These are phyloP conservation scores for Merluccius polli DNA, from an alignment of 2,797 vertebrate species.

Conservation along the genomic window DNA sequence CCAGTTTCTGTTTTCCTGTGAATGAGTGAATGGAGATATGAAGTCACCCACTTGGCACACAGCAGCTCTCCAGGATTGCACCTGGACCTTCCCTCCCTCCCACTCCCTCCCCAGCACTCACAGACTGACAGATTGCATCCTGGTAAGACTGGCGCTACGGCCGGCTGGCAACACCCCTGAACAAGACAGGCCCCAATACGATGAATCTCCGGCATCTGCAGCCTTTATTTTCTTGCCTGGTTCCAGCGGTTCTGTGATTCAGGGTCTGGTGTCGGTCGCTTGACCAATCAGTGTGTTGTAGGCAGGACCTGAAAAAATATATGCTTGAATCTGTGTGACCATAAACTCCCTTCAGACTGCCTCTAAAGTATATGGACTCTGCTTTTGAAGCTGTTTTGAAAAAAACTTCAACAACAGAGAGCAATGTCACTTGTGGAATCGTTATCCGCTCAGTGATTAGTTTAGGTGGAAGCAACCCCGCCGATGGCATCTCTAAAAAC, in stretches of 20 bases:
- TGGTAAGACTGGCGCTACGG: too few relatives aligned
- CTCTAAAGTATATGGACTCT: neutral
- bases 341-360: too few relatives aligned
- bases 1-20: too few relatives aligned
- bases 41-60: neutral
- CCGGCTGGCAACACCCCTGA: too few relatives aligned
- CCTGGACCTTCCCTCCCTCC: too few relatives aligned
- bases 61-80: neutral
- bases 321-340: too few relatives aligned
- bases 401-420: neutral
- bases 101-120: neutral
- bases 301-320: neutral
- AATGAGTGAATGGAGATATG: neutral
- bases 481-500: neutral
- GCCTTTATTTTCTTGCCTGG: too few relatives aligned
- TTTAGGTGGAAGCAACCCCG: neutral
- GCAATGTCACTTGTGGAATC: neutral
- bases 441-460: neutral
- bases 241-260: neutral
- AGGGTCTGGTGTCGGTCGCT: neutral
- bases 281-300: neutral
- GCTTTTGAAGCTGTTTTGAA: neutral
- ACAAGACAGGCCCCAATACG: too few relatives aligned
- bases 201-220: too few relatives aligned
- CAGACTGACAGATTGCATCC: too few relatives aligned